These are phyloP conservation scores for Arge pagana DNA, from an alignment of 2,888 invertebrate species.

Conservation along the genomic window DNA sequence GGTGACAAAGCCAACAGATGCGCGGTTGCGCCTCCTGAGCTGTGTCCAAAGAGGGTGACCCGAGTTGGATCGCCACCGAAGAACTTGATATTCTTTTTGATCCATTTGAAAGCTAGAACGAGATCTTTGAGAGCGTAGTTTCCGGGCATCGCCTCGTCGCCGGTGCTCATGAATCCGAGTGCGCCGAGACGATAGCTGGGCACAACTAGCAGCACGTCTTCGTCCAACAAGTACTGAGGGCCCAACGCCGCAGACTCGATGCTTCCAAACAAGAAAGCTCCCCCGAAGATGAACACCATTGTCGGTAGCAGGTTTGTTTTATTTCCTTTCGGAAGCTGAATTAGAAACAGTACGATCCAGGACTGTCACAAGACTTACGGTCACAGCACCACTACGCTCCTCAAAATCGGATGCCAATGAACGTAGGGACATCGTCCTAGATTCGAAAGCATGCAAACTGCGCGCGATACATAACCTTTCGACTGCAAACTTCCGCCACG, in stretches of 20 bases:
- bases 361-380: too few species aligned
- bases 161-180: neutral
- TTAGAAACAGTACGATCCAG: too few species aligned
- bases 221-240: neutral
- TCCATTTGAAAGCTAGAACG: conserved; percentile 1
- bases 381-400: too few species aligned
- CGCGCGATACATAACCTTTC: too few species aligned
- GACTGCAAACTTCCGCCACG: too few species aligned
- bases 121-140: conserved; percentile 3
- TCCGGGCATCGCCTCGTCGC: conserved; percentile 1
- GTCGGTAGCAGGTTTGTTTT: neutral
- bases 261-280: neutral
- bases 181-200: neutral
- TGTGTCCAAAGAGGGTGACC: neutral
- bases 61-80: conserved; percentile 5
- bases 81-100: neutral
- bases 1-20: neutral
- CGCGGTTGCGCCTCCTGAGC: neutral
- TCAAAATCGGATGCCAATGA: too few species aligned
- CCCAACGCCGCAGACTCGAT: neutral
- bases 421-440: too few species aligned
- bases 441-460: too few species aligned
- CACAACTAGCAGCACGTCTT: neutral
- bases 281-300: conserved; percentile 4
- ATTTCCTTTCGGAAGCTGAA: neutral